phyloP scores from a whole-genome alignment of 2,888 invertebrate species.

The Ephialtes manifestator region DNA sequence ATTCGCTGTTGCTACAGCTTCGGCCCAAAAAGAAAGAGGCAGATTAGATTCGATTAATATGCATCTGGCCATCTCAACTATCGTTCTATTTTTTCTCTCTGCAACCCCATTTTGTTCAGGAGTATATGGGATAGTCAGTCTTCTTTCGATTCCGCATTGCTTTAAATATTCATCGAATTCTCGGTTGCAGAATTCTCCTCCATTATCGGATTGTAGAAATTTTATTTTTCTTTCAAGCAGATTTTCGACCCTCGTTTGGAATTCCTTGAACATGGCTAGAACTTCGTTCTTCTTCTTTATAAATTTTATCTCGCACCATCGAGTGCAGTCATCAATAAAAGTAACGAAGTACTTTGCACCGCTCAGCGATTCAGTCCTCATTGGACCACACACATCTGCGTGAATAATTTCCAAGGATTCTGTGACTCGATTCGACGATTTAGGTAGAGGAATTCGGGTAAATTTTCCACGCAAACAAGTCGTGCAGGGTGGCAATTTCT shows the following conservation, averaged over 20 bases:
- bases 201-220: slow-evolving; percentile 43
- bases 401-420: slow-evolving; percentile 69
- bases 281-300: slow-evolving; percentile 10
- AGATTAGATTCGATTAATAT: slow-evolving; percentile 27
- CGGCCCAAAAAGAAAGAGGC: slow-evolving; percentile 41
- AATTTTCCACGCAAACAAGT: slow-evolving; percentile 39
- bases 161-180: slow-evolving; percentile 37
- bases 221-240: slow-evolving; percentile 38
- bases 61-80: slow-evolving; percentile 48
- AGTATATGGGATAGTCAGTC: slow-evolving; percentile 28
- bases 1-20: slow-evolving; percentile 35
- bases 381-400: slow-evolving; percentile 71
- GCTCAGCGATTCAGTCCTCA: slow-evolving; percentile 18
- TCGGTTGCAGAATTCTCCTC: slow-evolving; percentile 38
- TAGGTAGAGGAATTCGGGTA: slow-evolving; percentile 7
- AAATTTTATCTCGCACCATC: slow-evolving; percentile 25
- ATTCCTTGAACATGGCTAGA: neutral
- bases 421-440: slow-evolving; percentile 9
- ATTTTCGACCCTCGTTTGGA: neutral
- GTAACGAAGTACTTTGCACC: slow-evolving; percentile 27
- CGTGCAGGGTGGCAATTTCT: slow-evolving; percentile 25
- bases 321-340: slow-evolving; percentile 37
- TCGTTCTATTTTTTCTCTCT: slow-evolving; percentile 44
- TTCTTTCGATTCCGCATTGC: slow-evolving; percentile 16
- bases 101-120: slow-evolving; percentile 52